Base-by-base conservation (phyloP, 2,888 invertebrate genomes). In the Parelbella ahira region DNA sequence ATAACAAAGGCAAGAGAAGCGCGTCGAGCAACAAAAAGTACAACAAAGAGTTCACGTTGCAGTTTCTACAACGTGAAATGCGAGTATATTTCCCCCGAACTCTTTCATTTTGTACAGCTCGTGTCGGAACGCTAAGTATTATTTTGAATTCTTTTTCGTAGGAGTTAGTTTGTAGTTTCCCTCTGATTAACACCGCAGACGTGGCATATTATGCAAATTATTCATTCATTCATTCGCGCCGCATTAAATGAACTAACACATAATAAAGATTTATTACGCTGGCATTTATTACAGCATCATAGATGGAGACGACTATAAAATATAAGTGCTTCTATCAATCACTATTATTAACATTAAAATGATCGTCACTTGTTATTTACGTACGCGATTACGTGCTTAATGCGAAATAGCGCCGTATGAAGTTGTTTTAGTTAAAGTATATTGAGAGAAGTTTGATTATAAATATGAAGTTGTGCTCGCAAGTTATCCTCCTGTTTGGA, bases 31-130 rank as follows among this genome's bases (percentile, higher is more conserved):
- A 57, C 52, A 54, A 59, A 45, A 54, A 55, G 53, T 55, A 49
- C 54, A 49, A 48, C 48, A 34, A 34, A 44, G 47, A 52, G 51
- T 48, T 54, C 53, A 51, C 53, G 53, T 52, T 54, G 58, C 53
- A 58, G 58, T 58, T 60, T 58, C 54, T 45, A 30, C 54, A 53
- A 54, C 58, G 56, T 56, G 53, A 56, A 58, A 56, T 56, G 56
- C 54, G 52, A 58, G 56, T 54, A 51, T 56, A 55, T 58, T 56
- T 59, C 48, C 49, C n/a, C 51, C 50, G 51, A 52, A 54, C 51
- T 56, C 56, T 59, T 60, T 60, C 56, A 57, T 62, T 62, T 59
- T 51, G 55, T 56, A 58, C 50, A 56, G 55, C 57, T 55, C 57
- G 58, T 54, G 57, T 57, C 52, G 58, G 59, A 56, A 57, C 55